Conservation (phyloP, 2,888 invertebrate genomes). For the Lagria hirta region DNA sequence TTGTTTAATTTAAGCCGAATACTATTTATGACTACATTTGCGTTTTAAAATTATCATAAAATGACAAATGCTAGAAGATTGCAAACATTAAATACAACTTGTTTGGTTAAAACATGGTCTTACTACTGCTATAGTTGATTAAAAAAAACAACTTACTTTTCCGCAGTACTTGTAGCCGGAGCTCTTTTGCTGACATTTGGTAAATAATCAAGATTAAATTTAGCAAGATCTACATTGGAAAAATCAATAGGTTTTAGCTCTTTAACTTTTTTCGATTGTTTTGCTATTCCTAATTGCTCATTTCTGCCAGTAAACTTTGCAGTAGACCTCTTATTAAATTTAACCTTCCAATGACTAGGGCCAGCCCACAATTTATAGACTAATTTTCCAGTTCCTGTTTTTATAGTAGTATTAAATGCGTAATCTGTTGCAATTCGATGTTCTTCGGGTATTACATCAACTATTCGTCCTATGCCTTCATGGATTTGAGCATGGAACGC, state of each 20-base stretch:
- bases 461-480: conserved; percentile 53
- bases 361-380: conserved; percentile 70
- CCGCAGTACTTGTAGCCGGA: conserved; percentile 15
- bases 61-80: no score
- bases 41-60: no score
- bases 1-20: no score
- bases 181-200: conserved; percentile 28
- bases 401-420: conserved; percentile 65
- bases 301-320: conserved; percentile 48
- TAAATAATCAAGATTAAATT: conserved; percentile 15
- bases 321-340: conserved; percentile 41
- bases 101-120: no score
- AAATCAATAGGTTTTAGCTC: conserved; percentile 28
- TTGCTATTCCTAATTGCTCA: conserved; percentile 40
- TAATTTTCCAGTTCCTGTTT: conserved; percentile 32
- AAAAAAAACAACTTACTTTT: conserved; percentile 32
- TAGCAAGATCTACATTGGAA: conserved; percentile 12
- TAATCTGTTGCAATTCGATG: conserved; percentile 62
- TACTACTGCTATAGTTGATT: no score
- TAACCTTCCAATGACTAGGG: conserved; percentile 80
- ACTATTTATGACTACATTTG: no score
- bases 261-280: conserved; percentile 35
- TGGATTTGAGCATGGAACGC: conserved; percentile 49
- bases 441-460: conserved; percentile 62
- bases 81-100: no score